Evolutionary conservation across 2,888 invertebrate species (phyloP).

Genomic region (Brenthis ino): DNA sequence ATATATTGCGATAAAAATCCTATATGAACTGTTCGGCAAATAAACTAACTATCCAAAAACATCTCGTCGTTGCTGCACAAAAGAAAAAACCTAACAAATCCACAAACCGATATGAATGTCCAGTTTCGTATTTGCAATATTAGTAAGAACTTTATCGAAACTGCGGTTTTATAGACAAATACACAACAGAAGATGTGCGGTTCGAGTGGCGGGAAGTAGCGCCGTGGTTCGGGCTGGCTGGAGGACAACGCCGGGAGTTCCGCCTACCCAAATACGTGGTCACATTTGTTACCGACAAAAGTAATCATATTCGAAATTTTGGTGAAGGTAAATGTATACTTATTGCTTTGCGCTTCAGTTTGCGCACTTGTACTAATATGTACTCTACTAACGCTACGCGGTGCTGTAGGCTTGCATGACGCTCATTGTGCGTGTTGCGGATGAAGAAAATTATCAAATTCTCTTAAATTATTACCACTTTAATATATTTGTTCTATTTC

Average conservation of each 20-base stretch:
- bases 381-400: constrained; percentile 50
- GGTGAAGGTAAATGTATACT: constrained; percentile 84
- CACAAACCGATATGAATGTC: no score
- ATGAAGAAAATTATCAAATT: constrained; percentile 6
- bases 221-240: constrained; percentile 74
- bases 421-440: constrained; percentile 32
- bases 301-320: constrained; percentile 83
- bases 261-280: constrained; percentile 85
- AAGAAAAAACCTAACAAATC: no score
- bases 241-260: constrained; percentile 80
- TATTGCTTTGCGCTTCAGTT: constrained; percentile 78
- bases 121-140: not conserved
- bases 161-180: constrained; percentile 75
- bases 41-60: no score
- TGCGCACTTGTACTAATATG: constrained; percentile 63
- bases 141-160: constrained; percentile 12
- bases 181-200: constrained; percentile 82
- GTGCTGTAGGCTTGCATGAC: constrained; percentile 45
- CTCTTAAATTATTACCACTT: not conserved
- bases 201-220: constrained; percentile 84
- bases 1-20: no score
- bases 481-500: not conserved
- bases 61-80: no score
- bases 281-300: constrained; percentile 83
- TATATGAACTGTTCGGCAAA: no score